Evolutionary conservation across 2,113 vertebrate species (phyloP).

Genomic region (Todiramphus saurophagus): DNA sequence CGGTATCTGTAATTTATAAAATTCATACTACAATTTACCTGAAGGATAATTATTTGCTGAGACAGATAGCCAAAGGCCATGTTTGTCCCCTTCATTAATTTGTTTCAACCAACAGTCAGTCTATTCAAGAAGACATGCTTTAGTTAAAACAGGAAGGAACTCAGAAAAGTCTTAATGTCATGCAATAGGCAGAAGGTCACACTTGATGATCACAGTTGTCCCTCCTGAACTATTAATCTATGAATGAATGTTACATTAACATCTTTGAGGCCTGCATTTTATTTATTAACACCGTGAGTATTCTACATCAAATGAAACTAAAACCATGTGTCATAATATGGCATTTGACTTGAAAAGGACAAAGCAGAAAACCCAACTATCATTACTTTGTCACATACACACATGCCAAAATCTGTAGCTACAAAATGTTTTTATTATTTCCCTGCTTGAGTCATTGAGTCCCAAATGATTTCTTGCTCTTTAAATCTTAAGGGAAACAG

Average conservation of each 20-base stretch:
- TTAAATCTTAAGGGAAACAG: constrained; percentile 15
- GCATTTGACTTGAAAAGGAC: background rate
- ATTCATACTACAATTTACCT: background rate
- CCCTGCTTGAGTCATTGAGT: background rate
- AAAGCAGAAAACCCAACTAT: background rate
- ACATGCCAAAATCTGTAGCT: background rate
- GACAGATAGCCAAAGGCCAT: background rate
- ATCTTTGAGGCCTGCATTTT: background rate
- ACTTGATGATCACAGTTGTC: constrained; percentile 15
- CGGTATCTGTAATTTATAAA: background rate
- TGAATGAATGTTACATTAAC: constrained; percentile 25
- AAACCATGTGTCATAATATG: background rate
- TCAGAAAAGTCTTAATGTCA: background rate
- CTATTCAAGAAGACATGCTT: background rate
- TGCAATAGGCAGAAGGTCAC: background rate
- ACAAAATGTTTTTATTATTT: background rate
- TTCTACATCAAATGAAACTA: background rate
- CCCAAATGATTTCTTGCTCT: background rate
- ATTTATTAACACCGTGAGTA: background rate
- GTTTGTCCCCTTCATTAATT: background rate
- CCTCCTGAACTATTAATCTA: constrained; percentile 19
- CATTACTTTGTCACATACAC: background rate
- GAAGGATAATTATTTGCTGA: background rate
- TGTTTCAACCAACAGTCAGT: background rate
- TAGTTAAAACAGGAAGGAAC: background rate